Percentiles rank a stretch among this genome's conserved stretches.
phyloP scores from a whole-genome alignment of 2,888 invertebrate genomes.

The Torymus auratus region DNA sequence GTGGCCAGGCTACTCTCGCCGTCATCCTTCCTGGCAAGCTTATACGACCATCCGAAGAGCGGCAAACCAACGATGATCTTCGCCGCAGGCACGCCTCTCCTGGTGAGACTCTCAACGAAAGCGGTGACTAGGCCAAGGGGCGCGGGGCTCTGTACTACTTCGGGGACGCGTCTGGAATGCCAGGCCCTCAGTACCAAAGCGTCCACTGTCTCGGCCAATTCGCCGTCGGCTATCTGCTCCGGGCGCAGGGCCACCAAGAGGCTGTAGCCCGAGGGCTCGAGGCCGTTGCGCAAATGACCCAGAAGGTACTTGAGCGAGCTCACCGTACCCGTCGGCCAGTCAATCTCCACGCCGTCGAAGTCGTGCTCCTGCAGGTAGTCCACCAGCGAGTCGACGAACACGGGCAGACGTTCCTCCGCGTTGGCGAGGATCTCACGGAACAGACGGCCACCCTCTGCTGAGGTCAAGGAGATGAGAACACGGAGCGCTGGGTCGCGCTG shows the following conservation, averaged over 20 bases:
- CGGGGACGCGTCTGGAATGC: slow-evolving; percentile 69
- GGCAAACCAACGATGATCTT: slow-evolving; percentile 86
- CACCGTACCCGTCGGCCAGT: slow-evolving; percentile 78
- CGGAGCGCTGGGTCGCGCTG: slow-evolving; percentile 82
- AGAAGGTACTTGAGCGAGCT: slow-evolving; percentile 80
- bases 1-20: slow-evolving; percentile 74
- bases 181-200: slow-evolving; percentile 84
- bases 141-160: slow-evolving; percentile 67
- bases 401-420: slow-evolving; percentile 76
- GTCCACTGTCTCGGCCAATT: slow-evolving; percentile 81
- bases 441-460: slow-evolving; percentile 79
- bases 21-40: slow-evolving; percentile 79
- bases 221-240: slow-evolving; percentile 82
- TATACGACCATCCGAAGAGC: slow-evolving; percentile 85
- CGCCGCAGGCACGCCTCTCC: slow-evolving; percentile 81
- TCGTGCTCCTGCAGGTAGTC: slow-evolving; percentile 82
- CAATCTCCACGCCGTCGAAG: slow-evolving; percentile 90
- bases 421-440: slow-evolving; percentile 80
- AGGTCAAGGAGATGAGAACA: slow-evolving; percentile 83
- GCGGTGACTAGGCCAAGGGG: slow-evolving; percentile 65
- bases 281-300: slow-evolving; percentile 80
- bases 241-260: slow-evolving; percentile 80
- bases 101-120: slow-evolving; percentile 65
- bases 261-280: slow-evolving; percentile 76
- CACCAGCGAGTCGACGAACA: slow-evolving; percentile 82